phyloP scores from a whole-genome alignment of 1,140 invertebrate species.

The Pseudoatta argentina region DNA sequence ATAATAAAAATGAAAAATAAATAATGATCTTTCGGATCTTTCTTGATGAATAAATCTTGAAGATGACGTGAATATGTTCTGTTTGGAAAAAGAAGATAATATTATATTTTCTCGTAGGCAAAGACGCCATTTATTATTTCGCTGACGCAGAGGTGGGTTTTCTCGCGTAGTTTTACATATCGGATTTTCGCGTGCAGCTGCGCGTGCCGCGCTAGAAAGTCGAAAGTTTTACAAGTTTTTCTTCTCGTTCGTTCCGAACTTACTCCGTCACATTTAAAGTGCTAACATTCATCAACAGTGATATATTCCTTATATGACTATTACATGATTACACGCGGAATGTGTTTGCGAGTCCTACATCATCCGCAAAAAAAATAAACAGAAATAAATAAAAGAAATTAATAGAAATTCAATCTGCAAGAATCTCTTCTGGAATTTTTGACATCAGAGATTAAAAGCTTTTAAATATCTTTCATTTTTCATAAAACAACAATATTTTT shows the following conservation, averaged over 20 bases:
- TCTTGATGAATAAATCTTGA: slow-evolving; percentile 15
- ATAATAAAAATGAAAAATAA: not conserved
- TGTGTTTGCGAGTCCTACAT: not conserved
- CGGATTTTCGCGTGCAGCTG: slow-evolving; percentile 34
- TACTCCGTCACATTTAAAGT: slow-evolving; percentile 81
- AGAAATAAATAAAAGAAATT: slow-evolving; percentile 6
- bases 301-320: slow-evolving; percentile 78
- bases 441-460: not conserved
- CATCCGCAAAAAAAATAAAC: not conserved
- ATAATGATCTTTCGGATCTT: not conserved
- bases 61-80: not conserved
- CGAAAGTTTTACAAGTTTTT: slow-evolving; percentile 74
- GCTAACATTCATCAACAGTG: slow-evolving; percentile 85
- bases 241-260: slow-evolving; percentile 65
- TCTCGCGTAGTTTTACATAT: slow-evolving; percentile 55
- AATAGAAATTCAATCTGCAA: slow-evolving; percentile 27
- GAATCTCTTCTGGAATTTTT: not conserved
- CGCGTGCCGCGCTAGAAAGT: slow-evolving; percentile 49
- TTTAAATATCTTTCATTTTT: not conserved
- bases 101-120: slow-evolving; percentile 52
- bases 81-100: slow-evolving; percentile 24
- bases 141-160: slow-evolving; percentile 40
- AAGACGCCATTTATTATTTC: slow-evolving; percentile 71
- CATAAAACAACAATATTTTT: not conserved
- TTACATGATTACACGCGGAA: slow-evolving; percentile 60